A percentile compares a stretch with the other conserved stretches of the same genome.
Evolutionary conservation across 1,140 invertebrate species (phyloP).

Genomic region (Caerostris extrusa): DNA sequence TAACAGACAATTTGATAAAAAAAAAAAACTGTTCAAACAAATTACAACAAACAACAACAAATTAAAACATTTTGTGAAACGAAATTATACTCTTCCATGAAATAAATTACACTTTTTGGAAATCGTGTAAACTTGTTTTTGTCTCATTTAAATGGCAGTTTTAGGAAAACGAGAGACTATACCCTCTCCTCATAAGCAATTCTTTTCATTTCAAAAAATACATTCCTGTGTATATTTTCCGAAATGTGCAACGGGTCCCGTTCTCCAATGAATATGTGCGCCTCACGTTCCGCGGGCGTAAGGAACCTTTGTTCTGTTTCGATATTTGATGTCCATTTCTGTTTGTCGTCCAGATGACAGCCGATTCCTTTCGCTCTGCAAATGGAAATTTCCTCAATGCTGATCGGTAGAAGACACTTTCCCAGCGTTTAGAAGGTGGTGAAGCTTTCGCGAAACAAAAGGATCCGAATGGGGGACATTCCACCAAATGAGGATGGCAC

Average conservation of each 20-base stretch:
- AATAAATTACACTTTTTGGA: no score
- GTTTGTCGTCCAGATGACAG: background rate
- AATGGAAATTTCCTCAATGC: background rate
- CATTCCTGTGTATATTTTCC: background rate
- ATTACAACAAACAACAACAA: no score
- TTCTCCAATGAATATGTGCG: background rate
- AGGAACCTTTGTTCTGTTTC: background rate
- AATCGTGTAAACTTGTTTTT: no score
- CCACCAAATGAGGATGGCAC: background rate
- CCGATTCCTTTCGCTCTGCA: background rate
- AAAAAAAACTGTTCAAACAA: no score
- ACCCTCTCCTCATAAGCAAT: background rate
- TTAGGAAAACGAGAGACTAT: no score
- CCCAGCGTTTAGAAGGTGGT: background rate
- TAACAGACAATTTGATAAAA: no score
- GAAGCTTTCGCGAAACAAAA: background rate
- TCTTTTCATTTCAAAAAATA: background rate
- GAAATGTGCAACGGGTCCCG: background rate
- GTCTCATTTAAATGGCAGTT: no score
- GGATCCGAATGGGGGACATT: background rate
- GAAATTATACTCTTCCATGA: no score
- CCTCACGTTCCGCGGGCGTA: constrained; percentile 11
- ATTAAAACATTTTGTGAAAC: no score
- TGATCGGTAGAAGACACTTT: background rate
- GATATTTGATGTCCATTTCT: constrained; percentile 16